Percentiles rank a stretch among this genome's conserved stretches.
These are phyloP conservation scores for Molorchus minor DNA, from an alignment of 2,888 invertebrate species.

Conservation along the genomic window DNA sequence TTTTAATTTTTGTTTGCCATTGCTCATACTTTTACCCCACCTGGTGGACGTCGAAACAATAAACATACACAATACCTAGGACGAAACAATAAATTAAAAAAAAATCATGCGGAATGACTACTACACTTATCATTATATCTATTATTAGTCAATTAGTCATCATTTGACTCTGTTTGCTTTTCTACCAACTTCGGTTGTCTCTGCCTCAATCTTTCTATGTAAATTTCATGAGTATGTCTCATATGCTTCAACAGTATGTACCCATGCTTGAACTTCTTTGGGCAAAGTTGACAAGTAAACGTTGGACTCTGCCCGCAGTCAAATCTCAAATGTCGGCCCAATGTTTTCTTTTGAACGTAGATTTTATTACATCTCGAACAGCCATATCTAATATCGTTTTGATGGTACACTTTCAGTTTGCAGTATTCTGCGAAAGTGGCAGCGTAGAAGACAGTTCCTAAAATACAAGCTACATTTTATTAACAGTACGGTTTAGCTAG, in stretches of 20 bases:
- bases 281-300: conserved; percentile 48
- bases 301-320: conserved; percentile 48
- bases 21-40: too few species aligned
- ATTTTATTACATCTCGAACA: conserved; percentile 40
- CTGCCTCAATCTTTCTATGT: conserved; percentile 46
- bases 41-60: too few species aligned
- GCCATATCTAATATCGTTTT: conserved; percentile 45
- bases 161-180: too few species aligned
- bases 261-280: conserved; percentile 47
- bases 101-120: too few species aligned
- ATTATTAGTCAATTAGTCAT: too few species aligned
- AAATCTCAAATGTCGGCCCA: conserved; percentile 41
- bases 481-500: too few species aligned
- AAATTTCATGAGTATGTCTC: conserved; percentile 46
- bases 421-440: conserved; percentile 54
- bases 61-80: too few species aligned
- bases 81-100: too few species aligned
- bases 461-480: too few species aligned
- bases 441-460: conserved; percentile 48
- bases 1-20: too few species aligned
- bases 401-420: conserved; percentile 51
- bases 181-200: conserved; percentile 19
- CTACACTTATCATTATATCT: too few species aligned
- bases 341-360: conserved; percentile 51
- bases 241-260: conserved; percentile 47